Evolutionary conservation across 2,888 invertebrate genomes (phyloP).

Genomic region (Acronicta aceris): DNA sequence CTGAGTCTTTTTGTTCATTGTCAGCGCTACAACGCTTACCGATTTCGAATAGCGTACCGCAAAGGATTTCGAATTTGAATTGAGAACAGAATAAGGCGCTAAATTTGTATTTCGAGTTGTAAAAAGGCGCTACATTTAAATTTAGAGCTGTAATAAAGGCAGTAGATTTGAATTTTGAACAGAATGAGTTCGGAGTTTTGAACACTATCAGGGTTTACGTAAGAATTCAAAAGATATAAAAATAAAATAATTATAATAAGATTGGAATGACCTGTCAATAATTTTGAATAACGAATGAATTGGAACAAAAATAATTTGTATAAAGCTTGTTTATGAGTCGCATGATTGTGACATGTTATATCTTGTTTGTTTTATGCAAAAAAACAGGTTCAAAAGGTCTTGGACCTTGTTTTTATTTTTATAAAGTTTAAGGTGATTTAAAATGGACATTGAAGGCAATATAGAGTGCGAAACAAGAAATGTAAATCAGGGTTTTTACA

Average conservation of each 20-base stretch:
- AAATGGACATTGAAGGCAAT: conserved; percentile 26
- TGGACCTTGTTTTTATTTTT: conserved; percentile 40
- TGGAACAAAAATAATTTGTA: background rate
- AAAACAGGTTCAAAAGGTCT: conserved; percentile 48
- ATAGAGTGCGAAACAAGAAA: conserved; percentile 23
- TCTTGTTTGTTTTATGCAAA: conserved; percentile 34
- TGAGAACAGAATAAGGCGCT: conserved; percentile 38
- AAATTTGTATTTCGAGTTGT: conserved; percentile 36
- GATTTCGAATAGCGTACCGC: conserved; percentile 72
- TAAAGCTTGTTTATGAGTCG: conserved; percentile 11
- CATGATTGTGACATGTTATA: conserved; percentile 26
- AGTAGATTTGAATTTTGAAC: conserved; percentile 34
- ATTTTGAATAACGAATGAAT: conserved; percentile 1
- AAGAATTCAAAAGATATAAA: background rate
- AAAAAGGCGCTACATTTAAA: conserved; percentile 55
- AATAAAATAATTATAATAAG: background rate
- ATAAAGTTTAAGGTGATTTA: conserved; percentile 47
- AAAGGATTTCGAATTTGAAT: conserved; percentile 60
- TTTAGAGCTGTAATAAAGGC: conserved; percentile 37
- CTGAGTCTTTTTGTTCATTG: conserved; percentile 84
- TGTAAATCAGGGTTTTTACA: conserved; percentile 23
- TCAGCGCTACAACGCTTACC: conserved; percentile 68
- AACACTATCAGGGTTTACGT: background rate
- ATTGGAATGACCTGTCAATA: background rate
- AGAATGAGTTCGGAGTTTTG: conserved; percentile 13